Conservation (phyloP, 2,888 invertebrate genomes). For the Xestia xanthographa region DNA sequence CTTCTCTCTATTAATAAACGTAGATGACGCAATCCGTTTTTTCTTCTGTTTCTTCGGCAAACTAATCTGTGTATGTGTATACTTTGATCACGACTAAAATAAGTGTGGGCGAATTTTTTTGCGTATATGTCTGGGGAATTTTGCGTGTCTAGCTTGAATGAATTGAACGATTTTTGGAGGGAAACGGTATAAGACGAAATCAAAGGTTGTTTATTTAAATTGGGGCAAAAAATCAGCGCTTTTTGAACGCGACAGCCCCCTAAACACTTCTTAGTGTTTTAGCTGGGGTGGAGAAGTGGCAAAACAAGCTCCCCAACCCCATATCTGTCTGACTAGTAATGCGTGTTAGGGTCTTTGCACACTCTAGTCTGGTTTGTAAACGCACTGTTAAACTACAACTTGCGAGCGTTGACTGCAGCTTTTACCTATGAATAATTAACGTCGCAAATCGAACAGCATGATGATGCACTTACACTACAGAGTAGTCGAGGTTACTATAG, state of each 20-base stretch:
- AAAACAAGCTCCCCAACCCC: not conserved
- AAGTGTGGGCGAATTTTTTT: conserved; percentile 42
- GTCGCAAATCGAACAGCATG: not conserved
- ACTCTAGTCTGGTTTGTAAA: not conserved
- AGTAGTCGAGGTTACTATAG: not conserved
- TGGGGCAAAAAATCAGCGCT: not conserved
- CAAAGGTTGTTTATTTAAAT: not conserved
- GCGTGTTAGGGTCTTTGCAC: not conserved
- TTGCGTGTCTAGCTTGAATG: conserved; percentile 23
- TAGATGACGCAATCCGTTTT: conserved; percentile 55
- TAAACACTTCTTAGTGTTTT: not conserved
- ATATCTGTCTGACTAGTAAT: not conserved
- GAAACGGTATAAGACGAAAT: not conserved
- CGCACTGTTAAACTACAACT: not conserved
- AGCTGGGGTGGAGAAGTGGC: not conserved
- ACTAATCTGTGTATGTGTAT: conserved; percentile 27
- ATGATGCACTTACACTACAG: not conserved
- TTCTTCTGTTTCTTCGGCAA: conserved; percentile 42
- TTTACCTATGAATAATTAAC: not conserved
- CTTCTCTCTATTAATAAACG: conserved; percentile 52
- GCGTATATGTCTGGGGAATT: conserved; percentile 36
- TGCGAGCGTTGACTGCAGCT: not conserved
- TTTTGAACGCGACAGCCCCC: not conserved
- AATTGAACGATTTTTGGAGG: conserved; percentile 14
- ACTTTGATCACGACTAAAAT: conserved; percentile 47